Evolutionary conservation across 2,888 invertebrate genomes (phyloP).

Genomic region (Papilio gigon): DNA sequence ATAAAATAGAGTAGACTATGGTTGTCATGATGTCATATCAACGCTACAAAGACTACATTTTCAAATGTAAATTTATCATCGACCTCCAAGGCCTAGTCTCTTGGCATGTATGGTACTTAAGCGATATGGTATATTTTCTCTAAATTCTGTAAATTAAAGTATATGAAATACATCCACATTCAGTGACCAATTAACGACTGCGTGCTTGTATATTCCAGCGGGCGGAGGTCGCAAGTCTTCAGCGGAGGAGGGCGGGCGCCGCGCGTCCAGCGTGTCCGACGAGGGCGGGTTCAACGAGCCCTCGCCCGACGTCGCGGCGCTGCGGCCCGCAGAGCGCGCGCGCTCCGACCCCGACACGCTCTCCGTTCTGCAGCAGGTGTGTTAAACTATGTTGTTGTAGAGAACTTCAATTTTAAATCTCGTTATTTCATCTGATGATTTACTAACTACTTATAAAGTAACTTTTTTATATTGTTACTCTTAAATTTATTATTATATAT

Average conservation of each 20-base stretch:
- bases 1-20: too few species aligned
- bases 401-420: too few species aligned
- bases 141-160: too few species aligned
- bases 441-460: too few species aligned
- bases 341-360: slow-evolving; percentile 77
- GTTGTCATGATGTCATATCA: too few species aligned
- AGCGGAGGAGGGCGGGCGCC: slow-evolving; percentile 83
- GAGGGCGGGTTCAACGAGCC: slow-evolving; percentile 89
- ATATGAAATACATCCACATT: neutral
- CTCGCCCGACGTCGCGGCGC: slow-evolving; percentile 83
- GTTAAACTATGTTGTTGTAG: too few species aligned
- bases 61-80: neutral
- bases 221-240: slow-evolving; percentile 77
- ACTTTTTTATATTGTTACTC: too few species aligned
- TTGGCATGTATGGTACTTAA: neutral
- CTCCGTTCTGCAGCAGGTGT: slow-evolving; percentile 76
- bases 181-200: neutral
- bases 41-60: too few species aligned
- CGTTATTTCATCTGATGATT: neutral
- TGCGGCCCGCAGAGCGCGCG: slow-evolving; percentile 68
- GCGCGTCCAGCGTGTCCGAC: slow-evolving; percentile 85
- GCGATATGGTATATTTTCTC: neutral
- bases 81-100: neutral
- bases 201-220: slow-evolving; percentile 57
- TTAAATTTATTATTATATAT: too few species aligned